These are phyloP conservation scores for Macrochelys suwanniensis DNA, from an alignment of 2,797 vertebrate species.

Conservation along the genomic window DNA sequence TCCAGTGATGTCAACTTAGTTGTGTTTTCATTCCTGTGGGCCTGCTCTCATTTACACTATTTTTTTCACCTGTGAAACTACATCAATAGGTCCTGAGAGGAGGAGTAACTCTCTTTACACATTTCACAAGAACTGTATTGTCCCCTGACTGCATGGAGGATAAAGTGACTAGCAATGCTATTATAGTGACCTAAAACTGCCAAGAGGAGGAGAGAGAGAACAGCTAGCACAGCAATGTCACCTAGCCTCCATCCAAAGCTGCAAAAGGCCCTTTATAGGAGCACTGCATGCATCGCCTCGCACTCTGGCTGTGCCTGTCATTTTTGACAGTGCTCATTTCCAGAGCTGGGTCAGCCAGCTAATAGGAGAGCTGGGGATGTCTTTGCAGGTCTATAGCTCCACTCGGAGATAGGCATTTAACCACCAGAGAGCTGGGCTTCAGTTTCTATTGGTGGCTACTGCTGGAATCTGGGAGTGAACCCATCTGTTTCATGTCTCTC, in stretches of 20 bases:
- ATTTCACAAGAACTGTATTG: not conserved
- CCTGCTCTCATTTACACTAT: not conserved
- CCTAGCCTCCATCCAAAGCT: not conserved
- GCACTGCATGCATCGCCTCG: not conserved
- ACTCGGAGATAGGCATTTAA: not conserved
- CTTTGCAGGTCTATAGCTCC: conserved; percentile 5
- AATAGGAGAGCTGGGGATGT: not conserved
- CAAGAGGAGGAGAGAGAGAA: not conserved
- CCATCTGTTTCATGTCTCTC: conserved; percentile 16
- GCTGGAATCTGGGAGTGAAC: conserved; percentile 50
- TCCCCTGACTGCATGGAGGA: not conserved
- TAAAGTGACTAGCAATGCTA: not conserved
- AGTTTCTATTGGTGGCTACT: conserved; percentile 44
- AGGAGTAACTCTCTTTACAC: not conserved
- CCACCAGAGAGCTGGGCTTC: conserved; percentile 1
- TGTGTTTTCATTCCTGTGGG: not conserved
- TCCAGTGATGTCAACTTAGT: not conserved
- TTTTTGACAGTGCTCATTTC: not conserved
- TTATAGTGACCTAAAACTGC: not conserved
- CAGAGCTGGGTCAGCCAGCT: not conserved
- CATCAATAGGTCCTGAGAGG: not conserved
- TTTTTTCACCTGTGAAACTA: not conserved
- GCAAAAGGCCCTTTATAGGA: not conserved
- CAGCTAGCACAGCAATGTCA: not conserved
- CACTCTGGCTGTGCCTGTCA: not conserved